These are phyloP conservation scores for Cheirogaleus medius DNA, from an alignment of 2,113 vertebrate species.

Conservation along the genomic window DNA sequence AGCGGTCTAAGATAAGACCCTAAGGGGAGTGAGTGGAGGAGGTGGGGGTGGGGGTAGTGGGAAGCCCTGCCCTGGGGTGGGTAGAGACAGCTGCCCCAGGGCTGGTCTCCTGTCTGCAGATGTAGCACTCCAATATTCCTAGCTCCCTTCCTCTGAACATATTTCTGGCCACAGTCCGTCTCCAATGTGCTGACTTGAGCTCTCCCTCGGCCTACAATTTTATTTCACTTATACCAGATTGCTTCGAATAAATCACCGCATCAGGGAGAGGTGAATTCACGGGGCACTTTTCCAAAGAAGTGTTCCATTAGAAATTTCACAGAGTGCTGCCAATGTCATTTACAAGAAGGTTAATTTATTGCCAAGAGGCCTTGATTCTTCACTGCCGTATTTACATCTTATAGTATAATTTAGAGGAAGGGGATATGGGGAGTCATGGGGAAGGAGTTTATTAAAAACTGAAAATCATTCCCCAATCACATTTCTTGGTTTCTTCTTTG, in stretches of 20 bases:
- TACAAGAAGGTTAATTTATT: conserved; percentile 77
- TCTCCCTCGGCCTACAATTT: conserved; percentile 70
- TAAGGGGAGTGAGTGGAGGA: rapidly evolving
- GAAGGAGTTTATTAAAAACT: conserved; percentile 56
- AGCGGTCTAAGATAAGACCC: background rate
- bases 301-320: conserved; percentile 69
- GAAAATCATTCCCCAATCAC: conserved; percentile 43
- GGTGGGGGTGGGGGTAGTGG: rapidly evolving
- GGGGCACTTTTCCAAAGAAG: conserved; percentile 56
- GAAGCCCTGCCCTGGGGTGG: background rate
- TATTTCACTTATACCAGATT: conserved; percentile 42
- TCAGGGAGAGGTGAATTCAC: conserved; percentile 70
- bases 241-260: conserved; percentile 66
- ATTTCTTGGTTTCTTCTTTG: conserved; percentile 38
- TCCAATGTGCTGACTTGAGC: conserved; percentile 70
- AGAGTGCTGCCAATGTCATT: conserved; percentile 61
- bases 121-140: conserved; percentile 38
- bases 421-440: background rate
- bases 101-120: background rate
- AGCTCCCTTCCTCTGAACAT: conserved; percentile 46
- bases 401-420: conserved; percentile 59
- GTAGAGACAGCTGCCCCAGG: conserved; percentile 65
- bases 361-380: conserved; percentile 53
- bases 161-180: conserved; percentile 68
- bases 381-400: conserved; percentile 34